Conservation (phyloP, 2,113 vertebrate genomes). For the Calidris pygmaea region DNA sequence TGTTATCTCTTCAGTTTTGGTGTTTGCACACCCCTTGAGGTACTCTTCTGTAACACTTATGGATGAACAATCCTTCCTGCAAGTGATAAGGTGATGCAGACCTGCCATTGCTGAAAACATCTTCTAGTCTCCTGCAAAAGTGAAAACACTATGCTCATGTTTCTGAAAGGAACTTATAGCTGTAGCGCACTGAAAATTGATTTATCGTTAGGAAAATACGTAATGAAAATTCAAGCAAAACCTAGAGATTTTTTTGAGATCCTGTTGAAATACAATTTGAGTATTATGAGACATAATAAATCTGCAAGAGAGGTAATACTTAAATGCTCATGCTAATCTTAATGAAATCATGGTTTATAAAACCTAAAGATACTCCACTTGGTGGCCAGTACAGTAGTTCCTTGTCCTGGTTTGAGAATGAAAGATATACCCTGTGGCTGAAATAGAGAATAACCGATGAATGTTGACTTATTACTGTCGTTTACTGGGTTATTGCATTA, state of each 20-base stretch:
- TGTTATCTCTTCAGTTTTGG: neutral
- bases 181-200: neutral
- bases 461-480: neutral
- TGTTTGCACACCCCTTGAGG: neutral
- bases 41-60: neutral
- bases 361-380: neutral
- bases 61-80: neutral
- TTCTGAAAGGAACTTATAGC: neutral
- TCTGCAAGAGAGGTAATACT: neutral
- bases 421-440: neutral
- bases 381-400: neutral
- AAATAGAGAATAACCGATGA: neutral
- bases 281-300: neutral
- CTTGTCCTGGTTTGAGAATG: neutral
- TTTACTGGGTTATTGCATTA: neutral
- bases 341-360: neutral
- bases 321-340: neutral
- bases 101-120: neutral
- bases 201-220: neutral
- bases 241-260: neutral
- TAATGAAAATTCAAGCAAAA: neutral
- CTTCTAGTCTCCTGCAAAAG: neutral
- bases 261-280: neutral
- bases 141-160: neutral
- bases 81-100: neutral